Base-by-base conservation (phyloP, 2,888 invertebrate genomes). In the Xestia rhomboidea region DNA sequence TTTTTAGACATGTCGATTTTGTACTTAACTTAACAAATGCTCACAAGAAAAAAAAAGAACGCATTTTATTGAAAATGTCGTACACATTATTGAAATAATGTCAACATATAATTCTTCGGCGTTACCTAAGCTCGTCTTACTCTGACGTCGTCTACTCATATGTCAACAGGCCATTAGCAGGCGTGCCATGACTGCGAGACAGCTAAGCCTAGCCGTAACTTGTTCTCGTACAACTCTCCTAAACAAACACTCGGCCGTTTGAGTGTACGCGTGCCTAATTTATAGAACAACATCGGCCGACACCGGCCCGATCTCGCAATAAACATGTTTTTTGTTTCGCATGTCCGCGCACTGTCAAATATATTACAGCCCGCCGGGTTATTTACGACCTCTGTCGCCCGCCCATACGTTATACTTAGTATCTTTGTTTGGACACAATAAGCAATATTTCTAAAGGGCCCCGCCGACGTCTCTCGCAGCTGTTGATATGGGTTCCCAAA, bases 381-480 rank as follows among this genome's bases (percentile, higher is more conserved):
- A 96, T 96, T 96, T 96, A 96, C 95, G 96, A 94, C 93, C 95
- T 92, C 95, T 92, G 95, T 95, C 96, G 94, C 95, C 96, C 96
- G 96, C 96, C 96, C 96, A 96, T 96, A 96, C 96, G 96, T 96
- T 96, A 96, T 96, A 96, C 96, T 96, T 96, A 96, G 96, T 96
- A 96, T 96, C 96, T 96, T 96, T 96, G 96, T 96, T 96, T 96
- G 96, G 96, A 96, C 96, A 96, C 96, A 96, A 96, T 96, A 96
- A 96, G 96, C 96, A 95, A 96, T 96, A 96, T 96, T 96, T 96
- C 96, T 95, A 96, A 96, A 95, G 96, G 95, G 95, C 93, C 94
- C 90, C 90, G 91, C 90, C 94, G 95, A 94, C 95, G 95, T 95
- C 96, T 94, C 94, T 94, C 94, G 95, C 96, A 96, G 96, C 96